phyloP scores from a whole-genome alignment of 2,113 vertebrate species.

The Rhynchopsitta pachyrhyncha region DNA sequence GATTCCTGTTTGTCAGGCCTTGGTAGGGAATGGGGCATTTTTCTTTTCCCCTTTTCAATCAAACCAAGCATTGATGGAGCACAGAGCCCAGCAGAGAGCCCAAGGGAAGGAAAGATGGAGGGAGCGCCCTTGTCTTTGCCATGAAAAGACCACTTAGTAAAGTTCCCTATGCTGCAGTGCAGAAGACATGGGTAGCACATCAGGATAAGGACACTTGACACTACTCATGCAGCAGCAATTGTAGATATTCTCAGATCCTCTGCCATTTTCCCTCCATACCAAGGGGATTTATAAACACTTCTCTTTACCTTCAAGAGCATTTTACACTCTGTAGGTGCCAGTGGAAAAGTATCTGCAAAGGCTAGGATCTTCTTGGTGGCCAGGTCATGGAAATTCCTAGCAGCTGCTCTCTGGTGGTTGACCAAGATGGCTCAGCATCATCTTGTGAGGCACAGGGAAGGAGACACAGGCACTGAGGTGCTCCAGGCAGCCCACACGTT shows the following conservation, averaged over 20 bases:
- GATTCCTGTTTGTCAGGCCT: constrained; percentile 36
- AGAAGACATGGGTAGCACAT: neutral
- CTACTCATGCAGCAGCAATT: neutral
- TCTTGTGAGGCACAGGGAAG: neutral
- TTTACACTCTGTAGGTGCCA: neutral
- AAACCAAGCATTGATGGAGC: neutral
- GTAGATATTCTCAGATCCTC: neutral
- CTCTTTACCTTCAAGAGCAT: neutral
- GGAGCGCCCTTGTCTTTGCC: neutral
- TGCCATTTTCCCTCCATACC: neutral
- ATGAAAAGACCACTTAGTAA: neutral
- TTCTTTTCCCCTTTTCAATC: neutral
- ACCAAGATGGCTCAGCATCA: rapidly evolving
- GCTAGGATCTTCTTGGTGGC: neutral
- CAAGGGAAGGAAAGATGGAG: neutral
- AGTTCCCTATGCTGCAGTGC: neutral
- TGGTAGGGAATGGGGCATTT: neutral
- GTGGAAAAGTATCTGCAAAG: neutral
- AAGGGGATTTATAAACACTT: rapidly evolving
- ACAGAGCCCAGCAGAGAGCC: neutral
- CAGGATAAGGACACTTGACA: too few species aligned
- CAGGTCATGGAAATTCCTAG: neutral
- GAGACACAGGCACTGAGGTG: neutral
- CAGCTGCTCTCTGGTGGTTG: neutral
- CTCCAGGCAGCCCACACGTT: neutral